Base-by-base conservation (phyloP, 2,797 vertebrate species). In the Percopsis omiscomaycus region DNA sequence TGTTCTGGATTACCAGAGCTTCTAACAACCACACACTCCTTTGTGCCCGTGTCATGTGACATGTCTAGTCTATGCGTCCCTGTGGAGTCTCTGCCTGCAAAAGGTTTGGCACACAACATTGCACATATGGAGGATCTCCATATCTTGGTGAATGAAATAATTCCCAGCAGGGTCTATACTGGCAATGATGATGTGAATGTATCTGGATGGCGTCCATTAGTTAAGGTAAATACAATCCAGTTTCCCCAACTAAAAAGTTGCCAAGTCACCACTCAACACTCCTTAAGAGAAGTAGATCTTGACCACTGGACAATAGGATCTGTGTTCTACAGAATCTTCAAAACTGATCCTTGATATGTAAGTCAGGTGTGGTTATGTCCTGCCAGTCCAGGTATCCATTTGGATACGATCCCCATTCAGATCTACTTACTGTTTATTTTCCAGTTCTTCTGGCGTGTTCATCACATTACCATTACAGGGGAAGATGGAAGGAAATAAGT, bases 231-330 rank as follows among this genome's bases (percentile, higher is more conserved):
- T 37, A 37, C 37, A 37, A 37, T 37, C 37, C 37, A 37, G 37
- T 37, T 37, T 5, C 5, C 9, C 37, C 37, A 37, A 6, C 37
- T 37, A 22, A 22, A 22, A 22, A 22, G 22, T 22, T 37, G 42
- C 58, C 52, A 44, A 32, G 12, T n/a, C 15, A 11, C 59, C 55
- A 44, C 28, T 13, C 48, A 58, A 22, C 55, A 0, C 4, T 52
- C 37, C 50, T 47, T 61, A 59, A 9, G 60, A 61, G 22, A 42
- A 59, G 65, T 50, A 71, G 54, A 16, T 30, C 42, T 51, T 32
- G 13, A 55, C 14, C 14, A 13, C 52, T 54, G 29, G 37, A 37
- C 37, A 64, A 62, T 48, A 16, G 42, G 51, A 55, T 46, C 27
- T 37, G 42, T 58, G 27, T 51, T 44, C 50, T 15, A 10, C 60